Evolutionary conservation across 2,113 vertebrate genomes (phyloP).

Genomic region (Dinomys branickii): DNA sequence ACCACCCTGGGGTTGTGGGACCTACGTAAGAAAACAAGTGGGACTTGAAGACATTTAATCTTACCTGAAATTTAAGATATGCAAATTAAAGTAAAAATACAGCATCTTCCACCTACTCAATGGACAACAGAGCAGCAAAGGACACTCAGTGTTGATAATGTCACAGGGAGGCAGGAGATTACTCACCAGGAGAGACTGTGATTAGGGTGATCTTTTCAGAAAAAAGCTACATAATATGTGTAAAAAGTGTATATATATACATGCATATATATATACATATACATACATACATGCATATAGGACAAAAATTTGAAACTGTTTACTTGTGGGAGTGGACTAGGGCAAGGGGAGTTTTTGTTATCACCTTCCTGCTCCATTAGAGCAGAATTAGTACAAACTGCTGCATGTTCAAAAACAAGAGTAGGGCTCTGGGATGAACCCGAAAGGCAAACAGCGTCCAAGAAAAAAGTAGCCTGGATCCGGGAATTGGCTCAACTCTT

Average conservation of each 20-base stretch:
- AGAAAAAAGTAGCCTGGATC: background rate
- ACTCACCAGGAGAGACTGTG: background rate
- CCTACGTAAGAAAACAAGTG: background rate
- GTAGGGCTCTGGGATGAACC: background rate
- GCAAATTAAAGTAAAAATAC: conserved; percentile 12
- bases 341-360: background rate
- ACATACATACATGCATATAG: background rate
- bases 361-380: background rate
- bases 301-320: background rate
- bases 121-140: background rate
- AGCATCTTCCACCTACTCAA: background rate
- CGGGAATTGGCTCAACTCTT: background rate
- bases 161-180: background rate
- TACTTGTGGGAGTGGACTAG: background rate
- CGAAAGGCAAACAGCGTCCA: background rate
- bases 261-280: too few relatives aligned
- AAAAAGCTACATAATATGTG: background rate
- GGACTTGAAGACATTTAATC: background rate
- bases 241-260: background rate
- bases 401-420: background rate
- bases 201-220: background rate
- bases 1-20: background rate
- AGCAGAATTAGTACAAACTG: background rate
- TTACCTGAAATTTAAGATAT: conserved; percentile 13
- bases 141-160: background rate